These are phyloP conservation scores for Magallana gigas DNA, from an alignment of 1,140 invertebrate genomes.

Conservation along the genomic window DNA sequence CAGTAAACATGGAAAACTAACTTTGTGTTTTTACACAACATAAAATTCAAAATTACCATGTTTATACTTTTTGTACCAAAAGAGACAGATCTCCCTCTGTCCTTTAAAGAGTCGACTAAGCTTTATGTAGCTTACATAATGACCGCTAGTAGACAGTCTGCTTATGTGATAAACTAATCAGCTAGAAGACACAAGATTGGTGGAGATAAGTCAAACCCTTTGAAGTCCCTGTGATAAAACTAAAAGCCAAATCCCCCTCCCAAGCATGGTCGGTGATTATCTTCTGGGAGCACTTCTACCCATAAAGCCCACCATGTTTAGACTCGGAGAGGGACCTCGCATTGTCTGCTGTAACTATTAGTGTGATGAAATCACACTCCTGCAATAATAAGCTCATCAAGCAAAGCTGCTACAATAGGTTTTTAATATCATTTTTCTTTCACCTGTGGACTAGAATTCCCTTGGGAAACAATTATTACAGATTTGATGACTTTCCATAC, in stretches of 20 bases:
- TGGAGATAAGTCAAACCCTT: background rate
- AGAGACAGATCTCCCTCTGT: too few relatives aligned
- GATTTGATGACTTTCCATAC: background rate
- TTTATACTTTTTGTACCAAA: too few relatives aligned
- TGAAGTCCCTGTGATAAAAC: slow-evolving; percentile 12
- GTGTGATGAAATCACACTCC: slow-evolving; percentile 21
- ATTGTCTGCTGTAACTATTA: background rate
- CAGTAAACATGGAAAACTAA: too few relatives aligned
- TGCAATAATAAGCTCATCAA: slow-evolving; percentile 17
- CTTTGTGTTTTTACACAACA: too few relatives aligned
- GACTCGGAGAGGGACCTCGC: background rate
- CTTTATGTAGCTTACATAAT: slow-evolving; percentile 25
- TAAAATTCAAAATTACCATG: too few relatives aligned
- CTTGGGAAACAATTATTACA: background rate
- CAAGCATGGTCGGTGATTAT: background rate
- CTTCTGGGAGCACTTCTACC: background rate
- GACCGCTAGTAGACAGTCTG: background rate
- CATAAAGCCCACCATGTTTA: background rate
- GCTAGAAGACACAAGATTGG: background rate
- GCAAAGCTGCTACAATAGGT: background rate
- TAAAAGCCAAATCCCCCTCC: slow-evolving; percentile 17
- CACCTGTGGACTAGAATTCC: background rate
- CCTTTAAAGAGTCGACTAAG: background rate
- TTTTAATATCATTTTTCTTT: background rate
- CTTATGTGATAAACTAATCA: slow-evolving; percentile 36